These are phyloP conservation scores for Nomada flava DNA, from an alignment of 2,888 invertebrate species.

Conservation along the genomic window DNA sequence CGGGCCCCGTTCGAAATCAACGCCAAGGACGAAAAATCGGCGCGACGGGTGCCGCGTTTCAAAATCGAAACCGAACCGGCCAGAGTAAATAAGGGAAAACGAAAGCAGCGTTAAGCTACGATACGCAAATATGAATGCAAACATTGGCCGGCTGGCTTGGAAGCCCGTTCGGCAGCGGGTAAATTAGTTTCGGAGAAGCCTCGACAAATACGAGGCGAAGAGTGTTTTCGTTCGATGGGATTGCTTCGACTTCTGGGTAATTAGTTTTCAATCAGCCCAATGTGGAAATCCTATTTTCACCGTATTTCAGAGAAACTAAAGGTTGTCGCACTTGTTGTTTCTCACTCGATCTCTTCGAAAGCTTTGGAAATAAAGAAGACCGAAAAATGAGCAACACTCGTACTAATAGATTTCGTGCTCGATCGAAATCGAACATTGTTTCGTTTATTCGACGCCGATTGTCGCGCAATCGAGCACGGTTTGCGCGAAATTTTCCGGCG, in stretches of 20 bases:
- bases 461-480: neutral
- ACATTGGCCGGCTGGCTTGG: conserved; percentile 3
- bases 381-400: neutral
- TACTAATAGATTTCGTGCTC: neutral
- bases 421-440: neutral
- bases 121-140: conserved; percentile 16
- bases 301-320: neutral
- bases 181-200: conserved; percentile 17
- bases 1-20: too few species aligned
- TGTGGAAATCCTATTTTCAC: neutral
- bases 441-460: neutral
- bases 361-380: too few species aligned
- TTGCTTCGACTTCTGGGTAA: neutral
- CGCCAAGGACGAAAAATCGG: too few species aligned
- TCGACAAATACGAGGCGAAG: neutral
- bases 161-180: neutral
- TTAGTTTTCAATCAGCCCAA: neutral
- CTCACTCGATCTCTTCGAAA: too few species aligned
- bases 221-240: neutral
- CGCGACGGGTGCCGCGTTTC: neutral
- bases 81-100: conserved; percentile 7
- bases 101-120: neutral
- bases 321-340: too few species aligned
- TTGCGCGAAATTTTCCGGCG: neutral
- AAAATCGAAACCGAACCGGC: neutral